Evolutionary conservation across 2,888 invertebrate species (phyloP).

Genomic region (Xanthostigma xanthostigma): DNA sequence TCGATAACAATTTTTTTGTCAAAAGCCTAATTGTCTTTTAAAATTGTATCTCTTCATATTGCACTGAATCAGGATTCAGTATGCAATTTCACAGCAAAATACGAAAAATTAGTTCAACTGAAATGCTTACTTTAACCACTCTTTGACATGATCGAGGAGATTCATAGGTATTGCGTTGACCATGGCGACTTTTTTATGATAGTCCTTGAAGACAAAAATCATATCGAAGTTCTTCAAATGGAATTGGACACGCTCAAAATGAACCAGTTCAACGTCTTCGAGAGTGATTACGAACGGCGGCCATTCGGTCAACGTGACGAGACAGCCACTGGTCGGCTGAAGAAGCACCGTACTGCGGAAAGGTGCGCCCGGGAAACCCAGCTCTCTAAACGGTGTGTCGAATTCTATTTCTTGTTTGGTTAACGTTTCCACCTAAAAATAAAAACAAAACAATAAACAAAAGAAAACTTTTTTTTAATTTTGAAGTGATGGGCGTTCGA

Average conservation of each 20-base stretch:
- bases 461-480: not conserved
- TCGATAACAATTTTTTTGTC: no score
- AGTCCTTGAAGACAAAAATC: slow-evolving; percentile 99
- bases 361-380: slow-evolving; percentile 96
- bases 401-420: slow-evolving; percentile 97
- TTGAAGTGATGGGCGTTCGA: no score
- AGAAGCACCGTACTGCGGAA: slow-evolving; percentile 89
- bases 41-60: not conserved
- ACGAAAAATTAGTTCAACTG: no score
- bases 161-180: slow-evolving; percentile 99
- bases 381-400: slow-evolving; percentile 93
- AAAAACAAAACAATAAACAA: not conserved
- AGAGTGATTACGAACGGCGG: slow-evolving; percentile 97
- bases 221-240: slow-evolving; percentile 99
- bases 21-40: not conserved
- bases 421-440: slow-evolving; percentile 60
- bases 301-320: slow-evolving; percentile 97
- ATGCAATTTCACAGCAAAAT: slow-evolving; percentile 1
- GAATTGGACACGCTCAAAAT: slow-evolving; percentile 98
- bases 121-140: slow-evolving; percentile 84
- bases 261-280: slow-evolving; percentile 94
- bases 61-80: not conserved
- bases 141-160: slow-evolving; percentile 97
- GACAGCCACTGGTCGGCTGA: slow-evolving; percentile 94
- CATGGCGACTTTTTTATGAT: slow-evolving; percentile 85